Percentiles rank a stretch among this genome's conserved stretches.
Evolutionary conservation across 2,797 vertebrate genomes (phyloP).

Genomic region (Coregonus sp.): DNA sequence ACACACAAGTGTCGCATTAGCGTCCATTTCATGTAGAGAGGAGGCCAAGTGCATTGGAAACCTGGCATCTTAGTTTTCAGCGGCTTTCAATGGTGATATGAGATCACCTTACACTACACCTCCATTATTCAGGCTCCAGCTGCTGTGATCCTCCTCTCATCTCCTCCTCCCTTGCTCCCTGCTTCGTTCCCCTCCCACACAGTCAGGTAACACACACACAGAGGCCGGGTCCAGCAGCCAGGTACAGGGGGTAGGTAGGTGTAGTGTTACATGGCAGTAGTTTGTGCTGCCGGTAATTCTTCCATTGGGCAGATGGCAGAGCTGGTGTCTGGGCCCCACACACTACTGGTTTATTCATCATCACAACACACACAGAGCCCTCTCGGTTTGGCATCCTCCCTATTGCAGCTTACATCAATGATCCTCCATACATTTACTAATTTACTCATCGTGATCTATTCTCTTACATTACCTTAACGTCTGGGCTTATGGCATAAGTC

Average conservation of each 20-base stretch:
- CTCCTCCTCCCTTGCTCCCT: slow-evolving; percentile 33
- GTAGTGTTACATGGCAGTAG: slow-evolving; percentile 45
- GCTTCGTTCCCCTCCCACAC: neutral
- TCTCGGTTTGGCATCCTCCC: neutral
- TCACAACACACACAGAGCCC: neutral
- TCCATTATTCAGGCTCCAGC: slow-evolving; percentile 80
- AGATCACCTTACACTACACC: slow-evolving; percentile 71
- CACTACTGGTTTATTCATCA: slow-evolving; percentile 66
- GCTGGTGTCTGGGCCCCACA: slow-evolving; percentile 27
- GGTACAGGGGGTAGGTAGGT: neutral
- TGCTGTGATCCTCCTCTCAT: slow-evolving; percentile 36
- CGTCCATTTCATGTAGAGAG: slow-evolving; percentile 8
- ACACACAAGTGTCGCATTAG: too few species aligned
- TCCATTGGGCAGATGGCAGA: slow-evolving; percentile 49
- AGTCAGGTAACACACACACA: neutral
- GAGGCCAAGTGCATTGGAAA: slow-evolving; percentile 64
- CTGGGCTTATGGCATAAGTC: neutral
- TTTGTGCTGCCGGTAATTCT: slow-evolving; percentile 34
- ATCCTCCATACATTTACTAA: too few species aligned
- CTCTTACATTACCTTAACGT: neutral
- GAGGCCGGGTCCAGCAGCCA: neutral
- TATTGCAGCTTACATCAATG: neutral
- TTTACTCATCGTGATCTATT: too few species aligned
- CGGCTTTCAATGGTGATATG: slow-evolving; percentile 56
- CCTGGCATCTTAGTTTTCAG: slow-evolving; percentile 65